Evolutionary conservation across 35 echinoderm and acorn worm genomes (phyloP).

Genomic region (Anneissia japonica): DNA sequence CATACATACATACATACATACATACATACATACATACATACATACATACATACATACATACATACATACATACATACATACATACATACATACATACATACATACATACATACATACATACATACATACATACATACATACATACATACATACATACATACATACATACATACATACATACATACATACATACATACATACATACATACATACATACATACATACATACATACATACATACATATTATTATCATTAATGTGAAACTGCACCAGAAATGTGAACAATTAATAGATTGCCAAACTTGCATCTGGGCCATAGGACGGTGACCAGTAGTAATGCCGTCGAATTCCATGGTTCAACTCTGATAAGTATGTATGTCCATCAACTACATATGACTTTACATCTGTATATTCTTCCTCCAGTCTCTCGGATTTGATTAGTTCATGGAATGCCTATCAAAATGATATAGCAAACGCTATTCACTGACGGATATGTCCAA

Average conservation of each 20-base stretch:
- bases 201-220: conserved; percentile 2
- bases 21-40: no score
- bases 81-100: conserved; percentile 2
- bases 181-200: neutral
- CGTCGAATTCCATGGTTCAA: conserved; percentile 68
- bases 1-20: no score
- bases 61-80: conserved; percentile 2
- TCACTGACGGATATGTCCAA: no score
- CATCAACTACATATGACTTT: conserved; percentile 82
- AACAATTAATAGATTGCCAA: neutral
- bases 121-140: neutral
- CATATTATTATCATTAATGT: neutral
- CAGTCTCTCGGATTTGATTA: conserved; percentile 56
- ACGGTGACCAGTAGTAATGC: conserved; percentile 96
- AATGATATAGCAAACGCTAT: neutral
- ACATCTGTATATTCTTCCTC: conserved; percentile 72
- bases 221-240: conserved; percentile 2
- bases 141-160: conserved; percentile 1
- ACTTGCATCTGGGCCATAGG: conserved; percentile 64
- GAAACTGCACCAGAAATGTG: no score
- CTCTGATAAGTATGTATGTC: conserved; percentile 65
- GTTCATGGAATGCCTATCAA: conserved; percentile 66
- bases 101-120: conserved; percentile 2
- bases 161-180: conserved; percentile 2
- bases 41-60: neutral